These are phyloP conservation scores for Xyrauchen texanus DNA, from an alignment of 2,113 vertebrate species.

Conservation along the genomic window DNA sequence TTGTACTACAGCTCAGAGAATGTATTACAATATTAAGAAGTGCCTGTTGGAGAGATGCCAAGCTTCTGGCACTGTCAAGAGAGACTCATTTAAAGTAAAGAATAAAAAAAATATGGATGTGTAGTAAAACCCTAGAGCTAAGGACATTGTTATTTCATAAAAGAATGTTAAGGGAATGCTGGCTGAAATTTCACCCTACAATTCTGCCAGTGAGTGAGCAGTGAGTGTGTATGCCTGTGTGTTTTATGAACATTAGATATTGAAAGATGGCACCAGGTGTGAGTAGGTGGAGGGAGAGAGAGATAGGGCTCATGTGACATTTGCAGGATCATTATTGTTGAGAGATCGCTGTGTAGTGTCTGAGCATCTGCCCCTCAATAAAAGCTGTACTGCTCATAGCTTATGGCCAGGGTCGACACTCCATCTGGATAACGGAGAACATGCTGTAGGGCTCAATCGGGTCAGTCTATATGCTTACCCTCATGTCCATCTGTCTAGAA, in stretches of 20 bases:
- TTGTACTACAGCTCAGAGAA: not conserved
- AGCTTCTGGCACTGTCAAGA: conserved; percentile 8
- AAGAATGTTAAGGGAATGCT: conserved; percentile 34
- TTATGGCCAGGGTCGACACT: conserved; percentile 55
- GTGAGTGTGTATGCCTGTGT: too few species aligned
- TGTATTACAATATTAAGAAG: conserved; percentile 14
- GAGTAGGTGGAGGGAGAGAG: not conserved
- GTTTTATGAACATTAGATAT: too few species aligned
- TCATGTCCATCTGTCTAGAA: conserved; percentile 42
- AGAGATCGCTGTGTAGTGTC: conserved; percentile 55
- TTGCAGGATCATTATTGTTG: conserved; percentile 58
- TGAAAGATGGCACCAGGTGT: not conserved
- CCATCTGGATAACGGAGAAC: conserved; percentile 60
- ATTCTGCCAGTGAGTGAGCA: not conserved
- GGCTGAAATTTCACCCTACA: conserved; percentile 3
- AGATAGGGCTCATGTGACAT: conserved; percentile 41
- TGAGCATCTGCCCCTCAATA: conserved; percentile 57
- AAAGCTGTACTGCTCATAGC: conserved; percentile 56
- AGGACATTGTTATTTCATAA: not conserved
- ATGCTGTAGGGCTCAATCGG: conserved; percentile 7
- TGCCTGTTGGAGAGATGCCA: conserved; percentile 8
- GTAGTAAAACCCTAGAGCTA: conserved; percentile 10
- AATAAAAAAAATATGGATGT: conserved; percentile 8
- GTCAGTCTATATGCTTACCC: conserved; percentile 5
- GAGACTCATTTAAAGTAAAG: conserved; percentile 35